Base-by-base conservation (phyloP, 1,140 invertebrate genomes). In the Drosophila subobscura region DNA sequence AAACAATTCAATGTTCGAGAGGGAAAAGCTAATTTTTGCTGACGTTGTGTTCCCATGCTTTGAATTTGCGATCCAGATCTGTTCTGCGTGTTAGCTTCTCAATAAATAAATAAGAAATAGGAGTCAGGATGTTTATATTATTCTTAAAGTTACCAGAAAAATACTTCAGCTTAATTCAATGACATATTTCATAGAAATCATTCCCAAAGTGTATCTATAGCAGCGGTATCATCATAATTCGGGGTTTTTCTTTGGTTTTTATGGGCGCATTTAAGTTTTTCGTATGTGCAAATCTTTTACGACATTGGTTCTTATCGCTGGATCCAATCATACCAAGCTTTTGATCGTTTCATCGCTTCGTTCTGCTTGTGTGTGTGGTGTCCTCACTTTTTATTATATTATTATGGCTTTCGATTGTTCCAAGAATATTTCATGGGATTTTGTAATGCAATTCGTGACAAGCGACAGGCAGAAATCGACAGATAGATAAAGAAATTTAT, bases 221-320 rank as follows among this genome's bases (percentile, higher is more conserved):
- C 33, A 12, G 33, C 10, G 29, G 8, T 33, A 33, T 8, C 7
- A 3, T 3, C 33, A 12, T 37, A 37, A 10, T 4, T 37, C 1
- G 10, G 3, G 10, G 3, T 37, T 33, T 7, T 45, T 57, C 33
- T 55, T 59, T 42, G 25, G 53, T 20, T 71, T 84, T 86, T 80
- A 86, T 86, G 29, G 46, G 27, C 51, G 37, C 41, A 55, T 80
- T 80, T 63, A 66, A 27, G 42, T 49, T 20, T 45, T 57, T 79
- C 68, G 27, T 49, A 25, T 56, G 77, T 61, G 80, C 63, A 37
- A 85, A 59, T 73, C 64, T 37, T 85, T 86, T 74, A 85, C 54
- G 73, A 71, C 73, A 57, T 53, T 54, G 4, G 37, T 12, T 37
- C 33, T 3, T 37, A 37, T 37, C 10, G 10, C 33, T 12, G 33